Conservation (phyloP, 1,140 invertebrate species). For the Probaryconus sp. region DNA sequence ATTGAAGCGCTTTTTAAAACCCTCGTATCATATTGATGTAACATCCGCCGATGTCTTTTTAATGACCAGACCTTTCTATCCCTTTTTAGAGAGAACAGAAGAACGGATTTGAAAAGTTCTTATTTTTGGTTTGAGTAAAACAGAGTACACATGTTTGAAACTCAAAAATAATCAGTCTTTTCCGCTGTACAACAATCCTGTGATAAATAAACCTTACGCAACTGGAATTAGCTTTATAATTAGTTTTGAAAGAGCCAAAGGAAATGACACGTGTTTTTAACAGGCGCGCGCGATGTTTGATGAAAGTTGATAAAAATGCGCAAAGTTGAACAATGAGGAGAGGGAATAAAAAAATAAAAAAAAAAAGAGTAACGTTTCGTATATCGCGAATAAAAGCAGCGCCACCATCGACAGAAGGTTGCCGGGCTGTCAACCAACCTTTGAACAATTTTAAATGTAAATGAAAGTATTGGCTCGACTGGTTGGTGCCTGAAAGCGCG, state of each 20-base stretch:
- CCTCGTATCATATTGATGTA: no score
- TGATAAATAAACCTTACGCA: no score
- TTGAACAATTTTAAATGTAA: constrained; percentile 78
- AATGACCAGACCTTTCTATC: no score
- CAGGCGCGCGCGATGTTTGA: constrained; percentile 8
- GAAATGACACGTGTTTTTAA: constrained; percentile 22
- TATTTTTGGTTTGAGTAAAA: no score
- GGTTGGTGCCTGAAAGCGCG: constrained; percentile 58
- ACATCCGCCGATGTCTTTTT: no score
- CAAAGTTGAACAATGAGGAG: constrained; percentile 12
- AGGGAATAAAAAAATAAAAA: background rate
- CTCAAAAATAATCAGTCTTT: no score
- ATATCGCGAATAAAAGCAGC: constrained; percentile 46
- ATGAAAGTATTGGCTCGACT: constrained; percentile 76
- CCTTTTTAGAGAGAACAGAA: no score
- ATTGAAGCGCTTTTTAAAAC: no score
- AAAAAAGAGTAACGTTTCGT: constrained; percentile 21
- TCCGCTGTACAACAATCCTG: no score
- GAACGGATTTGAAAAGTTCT: no score
- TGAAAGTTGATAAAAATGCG: constrained; percentile 2
- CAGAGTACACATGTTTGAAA: no score
- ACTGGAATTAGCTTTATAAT: constrained; percentile 15
- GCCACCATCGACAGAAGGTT: constrained; percentile 51
- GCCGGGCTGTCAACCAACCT: constrained; percentile 68
- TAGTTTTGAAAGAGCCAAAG: constrained; percentile 16